Base-by-base conservation (phyloP, 2,888 invertebrate genomes). In the Rhimphoctona megacephalus region DNA sequence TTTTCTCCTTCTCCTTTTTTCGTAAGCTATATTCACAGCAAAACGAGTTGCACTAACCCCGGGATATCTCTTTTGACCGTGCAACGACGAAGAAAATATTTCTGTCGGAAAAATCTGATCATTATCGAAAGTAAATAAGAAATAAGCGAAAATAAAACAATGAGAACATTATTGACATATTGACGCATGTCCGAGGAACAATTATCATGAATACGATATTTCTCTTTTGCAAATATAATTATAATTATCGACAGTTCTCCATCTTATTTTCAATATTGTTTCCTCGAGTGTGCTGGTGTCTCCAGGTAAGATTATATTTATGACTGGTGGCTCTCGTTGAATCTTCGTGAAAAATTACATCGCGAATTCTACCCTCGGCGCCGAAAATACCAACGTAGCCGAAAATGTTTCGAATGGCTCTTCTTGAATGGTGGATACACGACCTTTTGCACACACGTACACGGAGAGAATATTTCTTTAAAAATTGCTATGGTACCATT, bases 1-100 rank as follows among this genome's bases (percentile, higher is more conserved):
- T 39, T 33, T 36, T 7, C 7, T 33, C 30, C 46, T 46, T 43
- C 19, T 30, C 7, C n/a, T 52, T n/a, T 14, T 57, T 72, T 86
- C 70, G 72, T 67, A 30, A 80, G 61, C 70, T 69, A 64, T 22
- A 46, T 25, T 36, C 25, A 57, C 14, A 36, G 43, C 39, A 66
- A 81, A 54, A 66, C 49, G n/a, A 61, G 57, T 49, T 67, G 70
- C 39, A 43, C 25, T 52, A 39, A 14, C 54, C 19, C 39, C 39
- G 14, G 39, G n/a, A 66, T 70, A 70, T 80, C 46, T 70, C 70
- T 64, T 46, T 43, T 22, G 14, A 25, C 17, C 17, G 69, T 25
- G 25, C 14, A 43, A 14, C 46, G 39, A 43, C 5, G 69, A 14
- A 43, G 7, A 69, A 43, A 25, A 69, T 43, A 69, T n/a, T 22